Percentiles rank a stretch among this genome's conserved stretches.
These are phyloP conservation scores for Discoglossus pictus DNA, from an alignment of 2,797 vertebrate species.

Conservation along the genomic window DNA sequence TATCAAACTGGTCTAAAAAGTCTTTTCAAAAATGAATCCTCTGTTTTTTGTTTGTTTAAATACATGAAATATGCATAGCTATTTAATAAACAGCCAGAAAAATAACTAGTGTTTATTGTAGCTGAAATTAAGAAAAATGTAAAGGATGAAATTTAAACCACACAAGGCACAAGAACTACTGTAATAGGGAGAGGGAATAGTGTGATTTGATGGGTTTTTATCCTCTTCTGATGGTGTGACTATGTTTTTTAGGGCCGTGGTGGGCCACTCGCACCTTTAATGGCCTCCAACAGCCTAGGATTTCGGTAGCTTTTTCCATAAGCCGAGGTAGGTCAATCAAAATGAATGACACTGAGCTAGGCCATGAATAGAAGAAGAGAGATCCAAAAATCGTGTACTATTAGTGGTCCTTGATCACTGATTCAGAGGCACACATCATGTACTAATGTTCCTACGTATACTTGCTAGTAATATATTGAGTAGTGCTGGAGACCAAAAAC, in stretches of 20 bases:
- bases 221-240: slow-evolving; percentile 81
- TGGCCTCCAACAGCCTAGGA: too few relatives aligned
- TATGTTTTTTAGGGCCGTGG: slow-evolving; percentile 77
- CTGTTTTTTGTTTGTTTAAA: slow-evolving; percentile 74
- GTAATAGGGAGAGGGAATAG: slow-evolving; percentile 61
- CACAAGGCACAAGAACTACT: slow-evolving; percentile 80
- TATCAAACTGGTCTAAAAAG: slow-evolving; percentile 86
- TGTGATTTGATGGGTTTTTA: slow-evolving; percentile 75
- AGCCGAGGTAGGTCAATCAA: too few relatives aligned
- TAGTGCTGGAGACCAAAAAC: too few relatives aligned
- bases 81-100: slow-evolving; percentile 72
- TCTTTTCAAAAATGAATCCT: slow-evolving; percentile 80
- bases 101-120: slow-evolving; percentile 77
- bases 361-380: too few relatives aligned
- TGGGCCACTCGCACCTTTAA: too few relatives aligned
- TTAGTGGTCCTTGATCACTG: too few relatives aligned
- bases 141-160: slow-evolving; percentile 73
- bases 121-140: slow-evolving; percentile 70
- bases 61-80: slow-evolving; percentile 83
- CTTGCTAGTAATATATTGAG: too few relatives aligned
- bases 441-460: too few relatives aligned
- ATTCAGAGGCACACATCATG: too few relatives aligned
- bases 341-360: too few relatives aligned
- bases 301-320: too few relatives aligned
- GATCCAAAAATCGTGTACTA: too few relatives aligned